Conservation (phyloP, 2,888 invertebrate genomes). For the Drosophila monieri region DNA sequence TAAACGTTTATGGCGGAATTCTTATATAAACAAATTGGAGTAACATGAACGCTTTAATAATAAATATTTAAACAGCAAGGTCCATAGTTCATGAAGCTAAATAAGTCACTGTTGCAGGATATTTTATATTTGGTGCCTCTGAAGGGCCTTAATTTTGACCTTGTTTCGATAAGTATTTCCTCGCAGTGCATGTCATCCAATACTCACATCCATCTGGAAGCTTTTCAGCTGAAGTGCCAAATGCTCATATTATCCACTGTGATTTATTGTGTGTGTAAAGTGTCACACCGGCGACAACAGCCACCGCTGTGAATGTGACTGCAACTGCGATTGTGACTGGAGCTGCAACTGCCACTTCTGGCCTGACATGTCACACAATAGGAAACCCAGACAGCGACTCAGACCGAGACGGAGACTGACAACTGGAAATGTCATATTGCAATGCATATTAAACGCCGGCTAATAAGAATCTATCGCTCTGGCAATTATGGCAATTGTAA, state of each 20-base stretch:
- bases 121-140: neutral
- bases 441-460: conserved; percentile 65
- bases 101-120: neutral
- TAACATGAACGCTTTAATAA: neutral
- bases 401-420: conserved; percentile 20
- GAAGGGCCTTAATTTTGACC: neutral
- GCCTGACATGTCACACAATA: conserved; percentile 62
- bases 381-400: conserved; percentile 18
- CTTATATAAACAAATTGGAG: neutral
- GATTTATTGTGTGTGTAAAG: conserved; percentile 70
- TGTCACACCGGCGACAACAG: conserved; percentile 76
- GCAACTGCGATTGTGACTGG: conserved; percentile 55
- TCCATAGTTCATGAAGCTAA: too few species aligned
- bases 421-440: conserved; percentile 63
- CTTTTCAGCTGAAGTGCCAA: conserved; percentile 15
- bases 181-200: conserved; percentile 18
- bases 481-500: conserved; percentile 56
- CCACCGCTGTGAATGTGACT: conserved; percentile 59
- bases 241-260: conserved; percentile 35
- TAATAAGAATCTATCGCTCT: conserved; percentile 69
- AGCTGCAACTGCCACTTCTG: conserved; percentile 44
- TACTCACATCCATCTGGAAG: conserved; percentile 26
- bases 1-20: neutral
- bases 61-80: neutral
- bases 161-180: neutral